Base-by-base conservation (phyloP, 30 jellyfish, hydroid and myxozoan species). In the Pseudorhiza aurosa region DNA sequence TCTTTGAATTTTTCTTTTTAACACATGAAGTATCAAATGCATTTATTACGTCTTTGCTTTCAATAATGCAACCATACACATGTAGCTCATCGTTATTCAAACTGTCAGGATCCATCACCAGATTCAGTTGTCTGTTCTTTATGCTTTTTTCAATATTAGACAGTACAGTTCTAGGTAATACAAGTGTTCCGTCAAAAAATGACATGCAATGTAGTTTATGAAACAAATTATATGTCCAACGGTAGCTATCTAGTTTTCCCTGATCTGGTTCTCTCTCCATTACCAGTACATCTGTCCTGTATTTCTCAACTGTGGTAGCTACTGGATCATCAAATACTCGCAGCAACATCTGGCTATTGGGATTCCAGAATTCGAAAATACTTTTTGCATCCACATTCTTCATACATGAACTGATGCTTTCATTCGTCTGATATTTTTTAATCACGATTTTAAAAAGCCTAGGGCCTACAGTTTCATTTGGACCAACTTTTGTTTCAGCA, bases 61-160 rank as follows among this genome's bases (percentile, higher is more conserved):
- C 86, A 72, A 57, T 31, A 50, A 72, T 65, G 2, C 39, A 32
- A 2, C 30, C 86, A 72, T 72, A n/a, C 12, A 72, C 28, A 53
- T 15, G 27, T 45, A 70, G 65, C 22, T 70, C 68, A 51, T 19
- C 39, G 1, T 47, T 18, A 6, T 8, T 21, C 43, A 30, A 53
- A 0, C 30, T 31, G 0, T 53, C 47, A 27, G 63, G 65, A 2
- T 56, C 21, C 4, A 50, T 5, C 28, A 26, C 59, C 25, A 55
- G 30, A 10, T 28, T 35, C 18, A 50, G 45, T 11, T 37, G 42
- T 32, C 35, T 55, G 30, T 40, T 43, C 17, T 50, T 36, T 17
- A 29, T 53, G 46, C 22, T 42, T 42, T 17, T 29, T 4, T 42
- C 43, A 4, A 51, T 42, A 5, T 37, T n/a, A 22, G 27, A 8